Base-by-base conservation (phyloP, 2,797 vertebrate species). In the Capromys pilorides region DNA sequence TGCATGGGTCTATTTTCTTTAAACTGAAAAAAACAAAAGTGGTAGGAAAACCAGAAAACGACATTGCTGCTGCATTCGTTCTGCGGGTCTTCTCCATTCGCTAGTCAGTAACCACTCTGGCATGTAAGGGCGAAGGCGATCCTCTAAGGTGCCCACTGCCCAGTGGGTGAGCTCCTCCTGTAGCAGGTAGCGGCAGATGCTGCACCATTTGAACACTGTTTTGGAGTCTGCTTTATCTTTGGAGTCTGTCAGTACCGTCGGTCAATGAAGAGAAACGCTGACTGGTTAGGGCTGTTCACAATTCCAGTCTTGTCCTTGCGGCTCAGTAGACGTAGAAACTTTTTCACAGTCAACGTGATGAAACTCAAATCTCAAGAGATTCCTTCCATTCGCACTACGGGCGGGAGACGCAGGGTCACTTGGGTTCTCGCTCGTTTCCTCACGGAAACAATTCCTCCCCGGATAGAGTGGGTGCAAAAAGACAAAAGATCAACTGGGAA, bases 241-340 rank as follows among this genome's bases (percentile, higher is more conserved):
- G 51, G 51, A 54, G 13, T 54, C 99, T 99, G 99, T 98, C 99
- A 99, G 99, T 99, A 99, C 98, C 99, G 99, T 99, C 99, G 99
- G 98, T 99, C 99, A 98, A 99, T 99, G 97, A 99, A 99, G 98
- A 99, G 99, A 99, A 99, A 99, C 98, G 99, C 99, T 97, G 99
- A 99, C 99, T 99, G 99, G 98, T 98, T 99, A 97, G 99, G 99
- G 98, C 99, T 99, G 99, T 99, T 99, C 99, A 99, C 99, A 98
- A 99, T 99, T 98, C 99, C 99, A 99, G 99, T 99, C 99, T 99
- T 99, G 98, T 99, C 99, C 98, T 99, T 99, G 97, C 99, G 99
- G 98, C 99, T 99, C 98, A 99, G 98, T 98, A 99, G 99, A 91
- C 99, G 99, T 98, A 99, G 98, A 99, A 99, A 99, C 99, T 99